Evolutionary conservation across 2,797 vertebrate species (phyloP), one percentile per base, ranked within the genome.

Genomic region (Sebastes reedi): DNA sequence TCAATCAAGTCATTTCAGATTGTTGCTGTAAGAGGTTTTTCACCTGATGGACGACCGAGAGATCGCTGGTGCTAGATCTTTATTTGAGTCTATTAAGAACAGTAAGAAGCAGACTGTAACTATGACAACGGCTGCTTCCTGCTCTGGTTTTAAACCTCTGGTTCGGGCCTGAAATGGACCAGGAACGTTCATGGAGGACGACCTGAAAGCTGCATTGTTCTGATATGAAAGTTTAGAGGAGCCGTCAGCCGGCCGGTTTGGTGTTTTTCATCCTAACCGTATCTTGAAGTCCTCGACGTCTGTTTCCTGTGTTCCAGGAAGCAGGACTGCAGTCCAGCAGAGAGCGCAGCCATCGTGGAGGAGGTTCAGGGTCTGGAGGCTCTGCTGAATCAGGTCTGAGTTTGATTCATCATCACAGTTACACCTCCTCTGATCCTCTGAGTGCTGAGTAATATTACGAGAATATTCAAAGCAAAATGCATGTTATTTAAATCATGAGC

Each of bases 331-430:
- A 97, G 95, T 73, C 96, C 96, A 2, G 66, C 92, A 16, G 97
- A 98, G 81, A 96, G 95, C 52, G 93, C 58, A 0, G 91, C 93
- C 75, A 97, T 98, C 77, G 90, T 91, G 67, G 90, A 96, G 79
- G 96, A 97, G 70, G 95, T 97, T 18, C 86, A 82, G n/a, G 87
- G 34, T n/a, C 95, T 98, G 89, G 96, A 97, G 81, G 80, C 78
- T 3, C 94, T 97, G 73, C 91, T 98, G 82, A 66, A 42, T 78
- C 89, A 89, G 74, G 94, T 96, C 6, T 95, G 74, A 39, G 11
- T 36, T 75, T 62, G 6, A 4, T 4, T 32, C 30, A 18, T 59
- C 29, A 3, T 4, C 59, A 60, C 58, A 59, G 56, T 59, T 16
- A 29, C 39, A 42, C 14, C 13, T 42, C 39, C 39, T 39, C 39